Evolutionary conservation across 2,113 vertebrate genomes (phyloP).

Genomic region (Lophochroa leadbeateri): DNA sequence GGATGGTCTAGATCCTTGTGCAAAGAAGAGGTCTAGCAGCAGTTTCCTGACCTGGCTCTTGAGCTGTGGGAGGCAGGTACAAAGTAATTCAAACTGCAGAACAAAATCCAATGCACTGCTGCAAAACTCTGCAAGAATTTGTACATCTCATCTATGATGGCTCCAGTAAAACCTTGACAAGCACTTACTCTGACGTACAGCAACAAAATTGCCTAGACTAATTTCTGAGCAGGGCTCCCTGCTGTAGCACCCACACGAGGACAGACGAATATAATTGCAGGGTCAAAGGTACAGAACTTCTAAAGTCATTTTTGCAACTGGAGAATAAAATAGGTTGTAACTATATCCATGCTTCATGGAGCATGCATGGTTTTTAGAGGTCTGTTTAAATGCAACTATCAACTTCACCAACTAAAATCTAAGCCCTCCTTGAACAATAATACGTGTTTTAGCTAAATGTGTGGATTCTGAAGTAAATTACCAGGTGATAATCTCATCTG

Average conservation of each 20-base stretch:
- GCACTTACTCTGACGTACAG: background rate
- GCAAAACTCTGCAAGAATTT: background rate
- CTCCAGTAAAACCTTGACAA: background rate
- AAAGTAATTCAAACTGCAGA: background rate
- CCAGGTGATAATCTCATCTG: background rate
- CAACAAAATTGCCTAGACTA: background rate
- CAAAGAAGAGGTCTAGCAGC: too few relatives aligned
- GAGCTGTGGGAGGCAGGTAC: too few relatives aligned
- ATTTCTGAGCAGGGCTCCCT: background rate
- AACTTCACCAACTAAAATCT: background rate
- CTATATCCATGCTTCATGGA: fast-evolving
- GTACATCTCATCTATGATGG: background rate
- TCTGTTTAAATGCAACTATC: background rate
- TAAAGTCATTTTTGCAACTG: background rate
- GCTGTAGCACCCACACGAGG: background rate
- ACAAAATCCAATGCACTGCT: background rate
- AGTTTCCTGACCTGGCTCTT: too few relatives aligned
- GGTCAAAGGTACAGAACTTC: background rate
- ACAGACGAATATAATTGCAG: background rate
- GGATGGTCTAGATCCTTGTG: too few relatives aligned
- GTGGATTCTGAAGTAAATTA: background rate
- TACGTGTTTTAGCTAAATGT: background rate
- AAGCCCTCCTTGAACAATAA: background rate
- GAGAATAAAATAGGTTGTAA: background rate
- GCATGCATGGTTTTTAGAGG: background rate